Percentiles rank a stretch among this genome's conserved stretches.
Evolutionary conservation across 2,113 vertebrate species (phyloP).

Genomic region (Steatornis caripensis): DNA sequence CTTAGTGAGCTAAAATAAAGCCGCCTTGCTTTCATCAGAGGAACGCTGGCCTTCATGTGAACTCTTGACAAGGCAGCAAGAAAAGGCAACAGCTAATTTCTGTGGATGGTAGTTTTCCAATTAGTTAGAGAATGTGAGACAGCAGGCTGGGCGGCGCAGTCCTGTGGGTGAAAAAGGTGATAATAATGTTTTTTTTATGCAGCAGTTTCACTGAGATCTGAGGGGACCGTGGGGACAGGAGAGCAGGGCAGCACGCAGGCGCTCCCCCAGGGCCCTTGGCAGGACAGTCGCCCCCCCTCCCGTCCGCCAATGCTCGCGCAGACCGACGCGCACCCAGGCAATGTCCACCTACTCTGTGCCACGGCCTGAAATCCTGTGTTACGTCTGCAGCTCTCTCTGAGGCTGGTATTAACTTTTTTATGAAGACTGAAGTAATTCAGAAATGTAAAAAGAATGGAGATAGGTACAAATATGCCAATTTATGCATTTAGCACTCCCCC

Average conservation of each 20-base stretch:
- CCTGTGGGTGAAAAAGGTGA: background rate
- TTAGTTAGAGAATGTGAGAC: too few species aligned
- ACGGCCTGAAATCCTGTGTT: background rate
- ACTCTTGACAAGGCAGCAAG: background rate
- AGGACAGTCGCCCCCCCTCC: background rate
- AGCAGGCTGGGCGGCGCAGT: background rate
- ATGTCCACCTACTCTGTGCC: background rate
- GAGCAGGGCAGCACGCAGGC: too few species aligned
- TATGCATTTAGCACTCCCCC: background rate
- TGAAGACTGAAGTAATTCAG: background rate
- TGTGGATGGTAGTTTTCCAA: background rate
- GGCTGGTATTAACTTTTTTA: background rate
- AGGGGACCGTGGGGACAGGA: background rate
- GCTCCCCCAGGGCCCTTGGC: rapidly evolving
- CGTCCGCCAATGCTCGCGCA: rapidly evolving
- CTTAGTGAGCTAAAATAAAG: background rate
- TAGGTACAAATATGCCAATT: background rate
- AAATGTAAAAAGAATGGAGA: background rate
- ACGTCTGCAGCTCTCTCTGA: background rate
- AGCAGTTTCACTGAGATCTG: background rate
- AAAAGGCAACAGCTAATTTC: background rate
- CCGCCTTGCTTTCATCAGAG: background rate
- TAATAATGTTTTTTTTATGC: background rate
- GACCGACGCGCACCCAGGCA: too few species aligned
- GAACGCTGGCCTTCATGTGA: rapidly evolving